Percentiles rank a stretch among this genome's conserved stretches.
phyloP scores from a whole-genome alignment of 2,797 vertebrate species.

The Odontamblyopus lacepedii region DNA sequence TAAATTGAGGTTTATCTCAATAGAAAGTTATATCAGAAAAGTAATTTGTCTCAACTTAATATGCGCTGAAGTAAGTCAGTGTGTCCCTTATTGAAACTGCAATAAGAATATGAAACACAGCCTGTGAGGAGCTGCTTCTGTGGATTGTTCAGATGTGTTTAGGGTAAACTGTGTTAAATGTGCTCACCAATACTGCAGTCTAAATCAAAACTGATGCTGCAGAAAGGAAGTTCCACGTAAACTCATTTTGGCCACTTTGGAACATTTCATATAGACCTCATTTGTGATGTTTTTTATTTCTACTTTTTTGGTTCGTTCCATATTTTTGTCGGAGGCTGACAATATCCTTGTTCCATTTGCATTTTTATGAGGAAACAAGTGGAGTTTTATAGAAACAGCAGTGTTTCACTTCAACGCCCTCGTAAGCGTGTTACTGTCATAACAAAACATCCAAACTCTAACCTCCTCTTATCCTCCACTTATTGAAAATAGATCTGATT shows the following conservation, averaged over 20 bases:
- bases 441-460: not conserved
- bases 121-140: not conserved
- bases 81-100: not conserved
- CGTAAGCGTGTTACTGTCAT: not conserved
- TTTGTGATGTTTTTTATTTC: not conserved
- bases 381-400: slow-evolving; percentile 7
- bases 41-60: not conserved
- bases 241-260: slow-evolving; percentile 4
- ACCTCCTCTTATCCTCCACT: not conserved
- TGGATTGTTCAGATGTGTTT: not conserved
- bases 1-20: not conserved
- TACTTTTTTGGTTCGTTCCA: too few species aligned
- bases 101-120: not conserved
- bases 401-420: slow-evolving; percentile 1
- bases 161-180: not conserved
- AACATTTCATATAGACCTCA: not conserved
- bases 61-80: not conserved
- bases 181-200: not conserved
- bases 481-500: not conserved
- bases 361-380: slow-evolving; percentile 12
- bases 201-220: slow-evolving; percentile 1
- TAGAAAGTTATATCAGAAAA: not conserved
- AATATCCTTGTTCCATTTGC: not conserved
- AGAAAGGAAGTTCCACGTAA: not conserved
- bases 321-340: not conserved